Conservation (phyloP, 1,140 invertebrate genomes). For the Elysia chlorotica region DNA sequence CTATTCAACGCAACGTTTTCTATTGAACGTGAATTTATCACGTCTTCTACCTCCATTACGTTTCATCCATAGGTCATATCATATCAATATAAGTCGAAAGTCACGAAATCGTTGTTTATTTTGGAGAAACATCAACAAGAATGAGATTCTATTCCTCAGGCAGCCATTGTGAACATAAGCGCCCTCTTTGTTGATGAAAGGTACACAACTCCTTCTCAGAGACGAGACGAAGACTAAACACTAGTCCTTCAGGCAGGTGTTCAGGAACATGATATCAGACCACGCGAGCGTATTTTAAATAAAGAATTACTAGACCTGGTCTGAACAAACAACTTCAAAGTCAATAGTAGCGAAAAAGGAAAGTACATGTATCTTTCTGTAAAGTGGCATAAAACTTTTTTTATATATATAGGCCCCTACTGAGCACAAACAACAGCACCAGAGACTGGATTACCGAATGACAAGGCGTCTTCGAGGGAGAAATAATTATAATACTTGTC, state of each 20-base stretch:
- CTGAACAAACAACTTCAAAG: too few species aligned
- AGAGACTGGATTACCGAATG: too few species aligned
- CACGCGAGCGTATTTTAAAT: background rate
- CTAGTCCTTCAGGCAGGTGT: background rate
- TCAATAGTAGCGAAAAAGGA: too few species aligned
- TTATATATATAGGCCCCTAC: too few species aligned
- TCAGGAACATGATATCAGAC: background rate
- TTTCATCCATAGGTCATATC: conserved; percentile 2
- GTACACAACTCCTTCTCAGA: conserved; percentile 9
- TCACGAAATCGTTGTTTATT: background rate
- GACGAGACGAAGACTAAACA: background rate
- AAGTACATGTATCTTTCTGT: too few species aligned
- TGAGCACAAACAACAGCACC: too few species aligned
- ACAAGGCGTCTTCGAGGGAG: too few species aligned
- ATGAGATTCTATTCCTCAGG: conserved; percentile 22
- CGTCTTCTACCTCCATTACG: conserved; percentile 4
- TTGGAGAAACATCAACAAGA: conserved; percentile 16
- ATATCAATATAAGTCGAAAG: background rate
- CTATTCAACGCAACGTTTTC: background rate
- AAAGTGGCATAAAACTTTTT: too few species aligned
- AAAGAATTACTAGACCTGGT: conserved; percentile 2
- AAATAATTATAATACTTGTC: too few species aligned
- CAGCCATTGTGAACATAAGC: conserved; percentile 24
- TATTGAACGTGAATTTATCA: background rate
- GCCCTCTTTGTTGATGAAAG: conserved; percentile 17